Base-by-base conservation (phyloP, 64 coral and sea anemone species). In the Anthopleura sola region DNA sequence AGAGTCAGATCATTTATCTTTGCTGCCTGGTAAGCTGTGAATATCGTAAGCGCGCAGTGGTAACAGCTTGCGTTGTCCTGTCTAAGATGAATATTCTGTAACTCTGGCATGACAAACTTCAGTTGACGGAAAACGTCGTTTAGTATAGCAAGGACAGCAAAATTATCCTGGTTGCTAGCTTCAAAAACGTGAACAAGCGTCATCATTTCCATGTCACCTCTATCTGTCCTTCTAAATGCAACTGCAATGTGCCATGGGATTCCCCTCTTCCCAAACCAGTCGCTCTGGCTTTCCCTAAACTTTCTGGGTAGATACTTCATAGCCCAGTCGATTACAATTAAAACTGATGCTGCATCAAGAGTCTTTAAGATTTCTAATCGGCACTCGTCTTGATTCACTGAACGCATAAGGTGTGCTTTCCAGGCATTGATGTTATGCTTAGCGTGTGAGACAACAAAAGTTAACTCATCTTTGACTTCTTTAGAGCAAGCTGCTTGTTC, bases 41-140 rank as follows among this genome's bases (percentile, higher is more conserved):
- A 19, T 36, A 77, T 74, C 47, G 60, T 86, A 46, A 31, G 71
- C 6, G 85, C 68, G 74, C 68, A 75, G 50, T 86, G 68, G 54
- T 86, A 86, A 54, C 85, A 86, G 13, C 85, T 47, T 26, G 85
- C 85, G 48, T 86, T 86, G 85, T 86, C 85, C 34, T 86, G 85
- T 53, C 85, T 44, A 9, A 75, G 74, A 74, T 24, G 71, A 31
- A 76, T 32, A 14, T 39, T 75, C 19, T 75, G 28, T 75, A 86
- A 68, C 47, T 75, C 32, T 36, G 68, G 85, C 16, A 32, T 86
- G 21, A 49, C 85, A 44, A 44, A 53, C 68, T 86, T 86, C 46
- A 86, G 74, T 68, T 86, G 68, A 74, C 62, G 36, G 48, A 86
- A 49, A 44, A 86, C 85, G 28, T 86, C 85, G 48, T 68, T 74